A percentile compares a stretch with the other conserved stretches of the same genome.
Conservation (phyloP, 2,797 vertebrate genomes). For the Artibeus jamaicensis region DNA sequence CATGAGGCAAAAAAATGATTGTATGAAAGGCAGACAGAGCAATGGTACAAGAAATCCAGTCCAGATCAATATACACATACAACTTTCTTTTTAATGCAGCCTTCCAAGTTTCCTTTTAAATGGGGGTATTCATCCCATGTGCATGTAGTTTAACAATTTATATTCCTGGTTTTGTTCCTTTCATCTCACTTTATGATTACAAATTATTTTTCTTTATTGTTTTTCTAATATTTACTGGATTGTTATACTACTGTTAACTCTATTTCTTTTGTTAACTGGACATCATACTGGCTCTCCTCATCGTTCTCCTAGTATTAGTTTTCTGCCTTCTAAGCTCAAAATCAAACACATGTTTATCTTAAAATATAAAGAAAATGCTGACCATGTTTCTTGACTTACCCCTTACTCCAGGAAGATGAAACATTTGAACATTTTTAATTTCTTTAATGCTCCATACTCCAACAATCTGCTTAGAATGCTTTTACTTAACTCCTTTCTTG, state of each 20-base stretch:
- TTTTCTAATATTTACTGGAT: background rate
- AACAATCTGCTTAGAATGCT: background rate
- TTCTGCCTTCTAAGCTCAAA: background rate
- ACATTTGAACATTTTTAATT: background rate
- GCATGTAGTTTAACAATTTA: background rate
- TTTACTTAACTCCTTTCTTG: background rate
- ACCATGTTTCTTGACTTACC: background rate
- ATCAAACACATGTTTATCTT: background rate
- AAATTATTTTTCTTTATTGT: background rate
- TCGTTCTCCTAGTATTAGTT: background rate
- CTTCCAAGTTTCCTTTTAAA: background rate
- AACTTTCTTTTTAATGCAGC: background rate
- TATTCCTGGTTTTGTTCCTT: background rate
- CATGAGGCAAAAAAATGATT: background rate
- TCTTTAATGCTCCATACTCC: background rate
- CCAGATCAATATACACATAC: background rate
- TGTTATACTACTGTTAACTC: background rate
- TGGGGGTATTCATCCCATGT: background rate
- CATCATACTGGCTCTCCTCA: background rate
- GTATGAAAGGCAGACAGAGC: background rate
- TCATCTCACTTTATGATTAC: background rate
- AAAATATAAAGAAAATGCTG: slow-evolving; percentile 9
- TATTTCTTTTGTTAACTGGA: background rate
- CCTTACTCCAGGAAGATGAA: background rate
- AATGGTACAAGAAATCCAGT: background rate